Conservation (phyloP, 2,113 vertebrate species). For the Microtus richardsoni region DNA sequence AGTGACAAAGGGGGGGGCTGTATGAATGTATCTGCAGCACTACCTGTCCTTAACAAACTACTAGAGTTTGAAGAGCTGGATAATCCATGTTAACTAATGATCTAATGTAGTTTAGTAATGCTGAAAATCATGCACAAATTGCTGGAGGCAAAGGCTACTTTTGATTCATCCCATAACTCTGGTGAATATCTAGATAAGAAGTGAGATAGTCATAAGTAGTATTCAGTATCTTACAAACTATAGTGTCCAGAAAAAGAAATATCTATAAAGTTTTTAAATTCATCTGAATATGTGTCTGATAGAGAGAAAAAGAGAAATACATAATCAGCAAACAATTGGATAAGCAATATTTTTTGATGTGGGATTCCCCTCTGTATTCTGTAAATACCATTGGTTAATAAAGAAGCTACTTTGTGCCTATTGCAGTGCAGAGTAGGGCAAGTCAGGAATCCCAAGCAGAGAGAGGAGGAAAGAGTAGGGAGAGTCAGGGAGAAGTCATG, state of each 20-base stretch:
- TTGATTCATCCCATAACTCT: neutral
- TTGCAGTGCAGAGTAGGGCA: too few relatives aligned
- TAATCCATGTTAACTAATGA: neutral
- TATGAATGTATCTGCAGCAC: neutral
- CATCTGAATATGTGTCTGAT: neutral
- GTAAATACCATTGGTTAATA: too few relatives aligned
- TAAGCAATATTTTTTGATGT: neutral
- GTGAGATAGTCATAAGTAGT: neutral
- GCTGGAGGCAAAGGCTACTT: neutral
- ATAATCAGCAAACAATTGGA: neutral
- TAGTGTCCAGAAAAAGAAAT: neutral
- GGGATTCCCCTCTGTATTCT: too few relatives aligned
- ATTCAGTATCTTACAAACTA: neutral
- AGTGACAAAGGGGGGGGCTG: accelerated
- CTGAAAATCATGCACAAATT: neutral
- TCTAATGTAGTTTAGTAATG: neutral
- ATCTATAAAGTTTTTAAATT: conserved; percentile 7
- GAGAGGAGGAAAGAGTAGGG: too few relatives aligned
- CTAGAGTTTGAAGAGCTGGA: neutral
- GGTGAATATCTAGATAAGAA: neutral
- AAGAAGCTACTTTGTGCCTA: too few relatives aligned
- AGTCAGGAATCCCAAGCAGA: too few relatives aligned
- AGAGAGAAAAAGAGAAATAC: neutral
- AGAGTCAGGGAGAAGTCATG: too few relatives aligned
- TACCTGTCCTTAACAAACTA: neutral